Base-by-base conservation (phyloP, 2,888 invertebrate species). In the Drosophila helvetica region DNA sequence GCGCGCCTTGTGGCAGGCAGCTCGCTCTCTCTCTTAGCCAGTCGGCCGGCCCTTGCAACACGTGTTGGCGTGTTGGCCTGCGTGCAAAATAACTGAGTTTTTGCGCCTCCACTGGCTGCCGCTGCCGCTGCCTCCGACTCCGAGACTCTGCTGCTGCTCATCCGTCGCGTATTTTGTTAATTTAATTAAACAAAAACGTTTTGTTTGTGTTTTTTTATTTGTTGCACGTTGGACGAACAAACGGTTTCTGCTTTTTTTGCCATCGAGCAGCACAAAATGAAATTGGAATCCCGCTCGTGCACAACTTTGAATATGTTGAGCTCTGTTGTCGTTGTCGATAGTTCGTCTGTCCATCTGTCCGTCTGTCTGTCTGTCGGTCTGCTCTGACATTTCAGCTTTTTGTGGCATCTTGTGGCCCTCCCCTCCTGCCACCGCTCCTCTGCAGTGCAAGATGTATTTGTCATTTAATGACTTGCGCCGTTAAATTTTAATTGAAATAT, bases 161-260 rank as follows among this genome's bases (percentile, higher is more conserved):
- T 72, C 72, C 73, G 73, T 67, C 73, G 78, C 78, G 81, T 79
- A 83, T 86, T 84, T 81, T 79, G 81, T 86, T 85, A 84, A 84
- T 85, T 86, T 82, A 82, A 86, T 86, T 85, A 81, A 81, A 86
- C 83, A 83, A 83, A 83, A 83, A 83, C 83, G 81, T 77, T 86
- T 84, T 86, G 86, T 86, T 84, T 86, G 79, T 86, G 78, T 75
- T 86, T 84, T 79, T 86, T 83, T 52, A n/a, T 38, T 38, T 38
- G 38, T n/a, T 38, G 38, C 38, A 38, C 38, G 38, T 38, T 38
- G 38, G 15, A 38, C n/a, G 58, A 33, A 60, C 48, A 38, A 69
- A 70, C 72, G 56, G 54, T 70, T 76, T 80, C 74, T 78, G 70
- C 56, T 47, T 46, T 10, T 48, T 22, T 33, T 30, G 48, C 47